Base-by-base conservation (phyloP, 2,888 invertebrate species). In the Anarsia innoxiella region DNA sequence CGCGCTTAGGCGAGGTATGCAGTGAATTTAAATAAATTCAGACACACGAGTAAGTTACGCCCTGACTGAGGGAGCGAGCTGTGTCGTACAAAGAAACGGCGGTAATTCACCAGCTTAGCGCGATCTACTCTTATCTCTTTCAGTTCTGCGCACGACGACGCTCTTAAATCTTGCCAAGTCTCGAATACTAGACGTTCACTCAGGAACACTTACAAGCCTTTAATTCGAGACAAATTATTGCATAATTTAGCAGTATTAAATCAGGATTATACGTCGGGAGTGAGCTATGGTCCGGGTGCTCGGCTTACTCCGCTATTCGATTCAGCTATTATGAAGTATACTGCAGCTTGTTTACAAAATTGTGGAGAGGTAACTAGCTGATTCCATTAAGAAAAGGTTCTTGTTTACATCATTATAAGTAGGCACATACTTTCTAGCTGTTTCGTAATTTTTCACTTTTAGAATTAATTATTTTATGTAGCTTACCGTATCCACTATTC, bases 181-280 rank as follows among this genome's bases (percentile, higher is more conserved):
- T 66, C 60, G 58, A 70, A 68, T 67, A 59, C 60, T 56, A 57
- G 53, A 46, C 48, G 49, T 48, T 55, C 58, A 59, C 58, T 66
- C 57, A 66, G 55, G 64, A 66, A 65, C 62, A 65, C 65, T 69
- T 70, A 65, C 59, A 70, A 73, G 59, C 66, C 66, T 68, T 70
- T 72, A 70, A 72, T 70, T 71, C 61, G 55, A 53, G 59, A 64
- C 65, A 70, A 72, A 72, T 70, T 66, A 69, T 67, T 65, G 64
- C 65, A 66, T 71, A 66, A 69, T 66, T 70, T 65, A 60, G 52
- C 45, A 53, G 58, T 49, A 56, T 53, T 46, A 50, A 49, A 53
- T 56, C 46, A 46, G 54, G 56, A 52, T 53, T 54, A 56, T 40
- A 44, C 44, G 44, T 44, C 48, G 44, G 40, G 40, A 45, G 45